Evolutionary conservation across 2,113 vertebrate species (phyloP), one percentile per base, ranked within the genome.

Genomic region (Megalops atlanticus): DNA sequence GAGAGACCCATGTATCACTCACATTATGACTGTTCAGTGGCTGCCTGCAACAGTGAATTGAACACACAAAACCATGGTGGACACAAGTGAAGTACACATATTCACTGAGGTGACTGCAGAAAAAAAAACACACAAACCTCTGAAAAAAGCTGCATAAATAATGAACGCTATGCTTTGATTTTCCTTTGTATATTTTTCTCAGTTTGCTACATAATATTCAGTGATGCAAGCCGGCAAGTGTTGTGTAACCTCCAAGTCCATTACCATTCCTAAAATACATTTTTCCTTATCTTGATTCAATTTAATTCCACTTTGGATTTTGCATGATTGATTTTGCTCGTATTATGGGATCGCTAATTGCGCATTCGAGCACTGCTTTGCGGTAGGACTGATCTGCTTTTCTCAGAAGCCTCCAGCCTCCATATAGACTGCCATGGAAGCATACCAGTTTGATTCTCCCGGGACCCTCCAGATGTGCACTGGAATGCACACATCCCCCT

Each of bases 111-210:
- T 40, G 35, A 38, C 71, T 38, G 7, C 35, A 39, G 35, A 39
- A 36, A 40, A 39, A 36, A 40, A 38, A 38, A 64, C 31, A 64
- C 39, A 38, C 38, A 73, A 38, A 38, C 24, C 16, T 40, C 38
- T 73, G 35, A 73, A 72, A 36, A 72, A 24, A 39, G 38, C 71
- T 1, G 4, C 58, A 64, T 31, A 64, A 64, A 64, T n/a, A 64
- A 64, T 31, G 24, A 24, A 24, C 38, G 4, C 38, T 73, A 38
- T 73, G 71, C 38, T 7, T 40, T 73, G 38, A 36, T 73, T 73
- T 73, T 73, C 38, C 71, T 73, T 40, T 40, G 24, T 73, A 39
- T 39, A 38, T 72, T 64, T 64, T 64, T 64, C 58, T 64, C 31
- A n/a, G 27, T 11, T 64, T 64, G 11, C n/a, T n/a, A 64, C 58